A percentile compares a stretch with the other conserved stretches of the same genome.
Evolutionary conservation across 2,113 vertebrate genomes (phyloP).

Genomic region (Rafetus swinhoei): DNA sequence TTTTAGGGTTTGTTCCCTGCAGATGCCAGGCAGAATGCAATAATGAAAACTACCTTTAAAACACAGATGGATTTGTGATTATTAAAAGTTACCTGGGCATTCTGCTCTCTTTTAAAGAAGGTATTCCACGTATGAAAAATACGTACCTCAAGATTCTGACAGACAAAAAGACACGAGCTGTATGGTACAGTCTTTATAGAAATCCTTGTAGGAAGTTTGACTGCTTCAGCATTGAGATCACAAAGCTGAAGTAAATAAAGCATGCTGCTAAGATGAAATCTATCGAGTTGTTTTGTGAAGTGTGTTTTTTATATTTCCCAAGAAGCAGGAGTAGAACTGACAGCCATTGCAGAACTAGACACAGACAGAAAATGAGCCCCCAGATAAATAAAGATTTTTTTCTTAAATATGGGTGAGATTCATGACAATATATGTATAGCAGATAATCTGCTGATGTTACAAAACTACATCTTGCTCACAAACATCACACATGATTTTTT

Average conservation of each 20-base stretch:
- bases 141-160: background rate
- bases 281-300: slow-evolving; percentile 21
- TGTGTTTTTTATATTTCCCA: slow-evolving; percentile 27
- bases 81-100: background rate
- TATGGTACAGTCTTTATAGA: background rate
- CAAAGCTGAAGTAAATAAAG: slow-evolving; percentile 28
- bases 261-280: slow-evolving; percentile 4
- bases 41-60: background rate
- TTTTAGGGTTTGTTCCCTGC: background rate
- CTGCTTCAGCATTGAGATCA: background rate
- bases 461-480: background rate
- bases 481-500: background rate
- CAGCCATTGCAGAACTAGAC: background rate
- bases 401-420: background rate
- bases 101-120: background rate
- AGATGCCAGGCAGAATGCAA: background rate
- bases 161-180: background rate
- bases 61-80: background rate
- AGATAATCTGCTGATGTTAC: background rate
- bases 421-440: background rate
- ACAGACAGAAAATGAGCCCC: background rate
- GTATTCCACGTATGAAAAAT: background rate
- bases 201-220: slow-evolving; percentile 8
- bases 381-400: background rate
- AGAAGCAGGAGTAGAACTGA: background rate